Conservation (phyloP, 2,888 invertebrate species). For the Apamea sordens region DNA sequence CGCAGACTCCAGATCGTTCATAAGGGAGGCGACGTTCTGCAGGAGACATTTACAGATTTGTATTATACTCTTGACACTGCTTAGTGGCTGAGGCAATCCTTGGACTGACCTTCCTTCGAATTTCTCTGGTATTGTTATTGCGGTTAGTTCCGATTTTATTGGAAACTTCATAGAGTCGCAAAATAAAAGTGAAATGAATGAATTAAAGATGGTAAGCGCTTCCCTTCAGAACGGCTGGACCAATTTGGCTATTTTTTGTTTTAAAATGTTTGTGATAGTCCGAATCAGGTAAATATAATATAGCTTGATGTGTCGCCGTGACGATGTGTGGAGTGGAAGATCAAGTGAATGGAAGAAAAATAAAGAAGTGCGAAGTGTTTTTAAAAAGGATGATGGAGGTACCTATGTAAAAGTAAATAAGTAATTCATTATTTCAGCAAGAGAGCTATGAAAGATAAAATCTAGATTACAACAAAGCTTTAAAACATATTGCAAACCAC, state of each 20-base stretch:
- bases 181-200: too few relatives aligned
- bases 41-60: slow-evolving; percentile 2
- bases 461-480: not conserved
- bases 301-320: too few relatives aligned
- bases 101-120: not conserved
- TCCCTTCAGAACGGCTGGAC: too few relatives aligned
- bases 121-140: not conserved
- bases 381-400: not conserved
- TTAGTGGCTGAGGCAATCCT: not conserved
- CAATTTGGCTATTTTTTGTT: too few relatives aligned
- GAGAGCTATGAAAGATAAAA: not conserved
- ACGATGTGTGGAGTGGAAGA: not conserved
- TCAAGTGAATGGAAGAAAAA: not conserved
- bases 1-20: not conserved
- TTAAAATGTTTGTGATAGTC: too few relatives aligned
- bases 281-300: too few relatives aligned
- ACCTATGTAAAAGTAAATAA: not conserved
- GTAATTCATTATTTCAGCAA: not conserved
- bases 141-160: not conserved
- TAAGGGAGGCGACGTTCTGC: not conserved
- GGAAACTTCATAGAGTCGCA: too few relatives aligned
- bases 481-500: not conserved
- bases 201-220: too few relatives aligned
- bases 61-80: slow-evolving; percentile 1
- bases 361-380: not conserved